Evolutionary conservation across 2,888 invertebrate genomes (phyloP).

Genomic region (Homarus gammarus): DNA sequence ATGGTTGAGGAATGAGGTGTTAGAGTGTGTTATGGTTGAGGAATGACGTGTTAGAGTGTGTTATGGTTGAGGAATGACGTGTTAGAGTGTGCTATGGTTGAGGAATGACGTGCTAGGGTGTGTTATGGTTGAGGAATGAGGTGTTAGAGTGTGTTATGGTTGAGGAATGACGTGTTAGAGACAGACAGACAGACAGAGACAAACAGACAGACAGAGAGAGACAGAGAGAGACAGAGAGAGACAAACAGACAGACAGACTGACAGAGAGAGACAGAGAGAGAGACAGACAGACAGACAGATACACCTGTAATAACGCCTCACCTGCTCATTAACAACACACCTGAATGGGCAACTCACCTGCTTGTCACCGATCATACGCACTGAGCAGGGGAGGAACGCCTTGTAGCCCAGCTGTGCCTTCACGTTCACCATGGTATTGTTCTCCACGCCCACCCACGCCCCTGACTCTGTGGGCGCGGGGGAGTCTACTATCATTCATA

Average conservation of each 20-base stretch:
- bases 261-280: neutral
- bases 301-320: neutral
- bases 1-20: no score
- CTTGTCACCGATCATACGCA: constrained; percentile 71
- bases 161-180: no score
- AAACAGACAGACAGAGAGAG: neutral
- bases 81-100: no score
- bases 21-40: no score
- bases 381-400: constrained; percentile 88
- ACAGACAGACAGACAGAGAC: neutral
- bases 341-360: constrained; percentile 39
- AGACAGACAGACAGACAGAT: neutral
- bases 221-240: neutral
- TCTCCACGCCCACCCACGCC: constrained; percentile 80
- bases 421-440: constrained; percentile 88
- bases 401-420: constrained; percentile 88
- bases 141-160: no score
- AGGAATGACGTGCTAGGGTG: no score
- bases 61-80: no score
- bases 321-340: neutral
- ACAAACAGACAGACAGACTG: neutral
- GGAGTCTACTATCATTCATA: constrained; percentile 57
- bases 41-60: no score
- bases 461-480: constrained; percentile 61
- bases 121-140: no score